These are phyloP conservation scores for Boloria euphrosyne DNA, from an alignment of 2,888 invertebrate genomes.

Conservation along the genomic window DNA sequence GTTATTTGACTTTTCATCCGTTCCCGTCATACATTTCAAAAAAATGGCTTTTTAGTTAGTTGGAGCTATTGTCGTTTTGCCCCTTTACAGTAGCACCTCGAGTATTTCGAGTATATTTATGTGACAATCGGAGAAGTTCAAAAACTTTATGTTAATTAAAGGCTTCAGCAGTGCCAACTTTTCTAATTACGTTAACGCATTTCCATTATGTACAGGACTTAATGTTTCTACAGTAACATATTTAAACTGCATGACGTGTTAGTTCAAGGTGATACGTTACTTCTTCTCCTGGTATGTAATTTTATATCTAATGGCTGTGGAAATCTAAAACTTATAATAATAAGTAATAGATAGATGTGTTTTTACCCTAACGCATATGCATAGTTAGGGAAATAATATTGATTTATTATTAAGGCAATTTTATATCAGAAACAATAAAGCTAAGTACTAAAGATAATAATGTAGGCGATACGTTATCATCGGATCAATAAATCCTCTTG, in stretches of 20 bases:
- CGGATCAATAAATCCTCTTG: constrained; percentile 71
- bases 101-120: constrained; percentile 41
- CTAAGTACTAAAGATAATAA: constrained; percentile 59
- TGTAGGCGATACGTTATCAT: constrained; percentile 69
- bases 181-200: constrained; percentile 23
- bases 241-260: not conserved
- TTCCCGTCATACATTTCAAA: constrained; percentile 61
- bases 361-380: too few relatives aligned
- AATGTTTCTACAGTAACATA: constrained; percentile 1
- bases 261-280: not conserved
- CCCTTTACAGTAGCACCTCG: constrained; percentile 54
- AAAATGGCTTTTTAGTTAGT: constrained; percentile 63
- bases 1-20: constrained; percentile 64
- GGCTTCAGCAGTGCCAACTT: constrained; percentile 32
- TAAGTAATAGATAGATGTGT: too few relatives aligned
- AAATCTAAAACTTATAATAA: not conserved
- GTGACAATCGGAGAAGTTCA: constrained; percentile 37
- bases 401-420: constrained; percentile 17
- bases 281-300: not conserved
- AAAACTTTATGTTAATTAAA: constrained; percentile 59
- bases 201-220: constrained; percentile 19
- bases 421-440: constrained; percentile 39
- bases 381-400: not conserved
- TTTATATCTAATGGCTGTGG: not conserved
- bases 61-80: constrained; percentile 57